phyloP scores from a whole-genome alignment of 2,113 vertebrate species.

The Nyctibius bracteatus region DNA sequence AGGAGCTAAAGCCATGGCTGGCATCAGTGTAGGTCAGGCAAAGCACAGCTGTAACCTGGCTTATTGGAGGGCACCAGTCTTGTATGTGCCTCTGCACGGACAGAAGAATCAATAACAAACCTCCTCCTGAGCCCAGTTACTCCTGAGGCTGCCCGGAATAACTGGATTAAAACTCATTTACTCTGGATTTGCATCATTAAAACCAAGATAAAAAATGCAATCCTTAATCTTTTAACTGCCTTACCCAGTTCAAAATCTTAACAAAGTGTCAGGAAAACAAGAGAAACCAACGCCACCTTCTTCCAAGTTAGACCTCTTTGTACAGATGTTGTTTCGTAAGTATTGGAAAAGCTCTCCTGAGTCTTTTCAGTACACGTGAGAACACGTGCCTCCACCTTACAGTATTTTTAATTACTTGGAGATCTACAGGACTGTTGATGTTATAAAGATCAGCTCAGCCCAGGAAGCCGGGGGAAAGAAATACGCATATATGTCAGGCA shows the following conservation, averaged over 20 bases:
- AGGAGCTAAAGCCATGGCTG: not conserved
- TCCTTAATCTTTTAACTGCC: not conserved
- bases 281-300: not conserved
- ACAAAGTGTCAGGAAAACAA: not conserved
- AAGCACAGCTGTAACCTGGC: not conserved
- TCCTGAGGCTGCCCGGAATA: not conserved
- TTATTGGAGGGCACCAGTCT: not conserved
- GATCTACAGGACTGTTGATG: conserved; percentile 21
- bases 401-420: conserved; percentile 39
- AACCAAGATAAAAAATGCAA: not conserved
- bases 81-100: not conserved
- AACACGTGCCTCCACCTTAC: conserved; percentile 36
- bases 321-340: not conserved
- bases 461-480: not conserved
- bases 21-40: not conserved
- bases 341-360: not conserved
- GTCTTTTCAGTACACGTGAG: conserved; percentile 24
- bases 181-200: not conserved
- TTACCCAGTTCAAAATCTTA: not conserved
- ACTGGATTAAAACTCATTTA: not conserved
- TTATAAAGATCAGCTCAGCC: not conserved
- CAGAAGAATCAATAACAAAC: not conserved
- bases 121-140: not conserved
- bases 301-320: not conserved
- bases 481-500: not conserved